Conservation (phyloP, 2,797 vertebrate species). For the Labeo calbasu region DNA sequence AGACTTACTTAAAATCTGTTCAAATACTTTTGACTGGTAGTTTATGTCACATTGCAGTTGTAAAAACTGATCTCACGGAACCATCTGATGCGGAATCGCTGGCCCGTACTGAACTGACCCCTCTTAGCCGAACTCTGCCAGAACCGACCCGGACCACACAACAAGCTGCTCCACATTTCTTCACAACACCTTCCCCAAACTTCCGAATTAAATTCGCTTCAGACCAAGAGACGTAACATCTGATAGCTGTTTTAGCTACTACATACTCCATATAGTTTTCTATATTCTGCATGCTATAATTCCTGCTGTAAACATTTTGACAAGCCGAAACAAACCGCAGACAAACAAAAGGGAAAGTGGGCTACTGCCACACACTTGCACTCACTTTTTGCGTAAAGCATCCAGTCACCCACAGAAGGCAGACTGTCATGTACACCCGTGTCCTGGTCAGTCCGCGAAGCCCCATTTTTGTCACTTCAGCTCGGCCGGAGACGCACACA, state of each 20-base stretch:
- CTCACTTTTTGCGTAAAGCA: constrained; percentile 81
- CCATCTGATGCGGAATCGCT: constrained; percentile 5
- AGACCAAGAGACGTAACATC: not conserved
- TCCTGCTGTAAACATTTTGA: constrained; percentile 30
- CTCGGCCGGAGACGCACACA: constrained; percentile 65
- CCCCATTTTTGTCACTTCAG: constrained; percentile 44
- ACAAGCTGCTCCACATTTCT: constrained; percentile 32
- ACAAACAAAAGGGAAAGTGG: constrained; percentile 26
- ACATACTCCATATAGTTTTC: not conserved
- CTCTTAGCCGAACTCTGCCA: constrained; percentile 14
- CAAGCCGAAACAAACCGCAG: constrained; percentile 34
- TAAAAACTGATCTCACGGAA: not conserved
- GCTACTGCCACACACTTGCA: constrained; percentile 34
- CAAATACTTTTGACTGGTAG: too few relatives aligned
- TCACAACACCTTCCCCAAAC: constrained; percentile 14
- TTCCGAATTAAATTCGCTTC: not conserved
- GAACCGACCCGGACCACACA: constrained; percentile 53
- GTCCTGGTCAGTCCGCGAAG: constrained; percentile 30
- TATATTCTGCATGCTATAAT: not conserved
- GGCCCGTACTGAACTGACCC: constrained; percentile 56
- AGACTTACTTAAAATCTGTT: too few relatives aligned
- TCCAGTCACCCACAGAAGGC: constrained; percentile 75
- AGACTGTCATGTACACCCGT: constrained; percentile 49
- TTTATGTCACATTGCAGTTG: not conserved
- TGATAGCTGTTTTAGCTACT: not conserved